Percentiles rank a stretch among this genome's conserved stretches.
phyloP scores from a whole-genome alignment of 37 sponge, comb jelly and placozoan genomes.

The Hexactinellida sp. region DNA sequence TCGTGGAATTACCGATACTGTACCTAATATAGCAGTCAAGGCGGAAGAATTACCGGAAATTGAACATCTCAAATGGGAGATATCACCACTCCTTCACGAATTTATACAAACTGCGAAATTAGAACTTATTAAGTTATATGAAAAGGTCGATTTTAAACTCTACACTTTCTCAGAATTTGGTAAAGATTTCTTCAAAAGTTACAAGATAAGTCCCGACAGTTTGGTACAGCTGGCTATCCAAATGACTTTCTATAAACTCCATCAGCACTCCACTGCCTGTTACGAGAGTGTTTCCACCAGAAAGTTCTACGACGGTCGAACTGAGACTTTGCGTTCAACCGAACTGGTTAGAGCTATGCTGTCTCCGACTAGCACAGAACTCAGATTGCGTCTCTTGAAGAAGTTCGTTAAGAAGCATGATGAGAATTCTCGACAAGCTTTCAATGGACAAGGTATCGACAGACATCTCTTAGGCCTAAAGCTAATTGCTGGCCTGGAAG shows the following conservation, averaged over 20 bases:
- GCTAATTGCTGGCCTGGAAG: neutral
- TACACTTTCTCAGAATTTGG: slow-evolving; percentile 41
- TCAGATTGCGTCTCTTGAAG: neutral
- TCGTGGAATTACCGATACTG: neutral
- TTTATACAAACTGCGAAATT: neutral
- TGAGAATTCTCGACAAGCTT: slow-evolving; percentile 1
- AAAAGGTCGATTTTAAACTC: slow-evolving; percentile 27
- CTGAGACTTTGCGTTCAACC: neutral
- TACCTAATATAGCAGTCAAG: slow-evolving; percentile 22
- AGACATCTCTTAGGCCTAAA: neutral
- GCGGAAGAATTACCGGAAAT: slow-evolving; percentile 20
- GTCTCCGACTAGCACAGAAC: neutral
- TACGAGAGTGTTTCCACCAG: neutral
- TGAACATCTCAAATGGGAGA: neutral
- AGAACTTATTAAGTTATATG: slow-evolving; percentile 16
- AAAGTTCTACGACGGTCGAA: slow-evolving; percentile 5
- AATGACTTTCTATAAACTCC: slow-evolving; percentile 45
- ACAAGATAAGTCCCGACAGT: slow-evolving; percentile 40
- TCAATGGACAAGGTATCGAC: neutral
- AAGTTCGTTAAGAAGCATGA: neutral
- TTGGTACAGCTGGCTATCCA: slow-evolving; percentile 50
- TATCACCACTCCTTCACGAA: neutral
- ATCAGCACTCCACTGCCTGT: neutral
- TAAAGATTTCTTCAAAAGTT: slow-evolving; percentile 28
- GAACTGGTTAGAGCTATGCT: neutral